A percentile compares a stretch with the other conserved stretches of the same genome.
Evolutionary conservation across 1,140 invertebrate species (phyloP).

Genomic region (Lepidurus couesii): DNA sequence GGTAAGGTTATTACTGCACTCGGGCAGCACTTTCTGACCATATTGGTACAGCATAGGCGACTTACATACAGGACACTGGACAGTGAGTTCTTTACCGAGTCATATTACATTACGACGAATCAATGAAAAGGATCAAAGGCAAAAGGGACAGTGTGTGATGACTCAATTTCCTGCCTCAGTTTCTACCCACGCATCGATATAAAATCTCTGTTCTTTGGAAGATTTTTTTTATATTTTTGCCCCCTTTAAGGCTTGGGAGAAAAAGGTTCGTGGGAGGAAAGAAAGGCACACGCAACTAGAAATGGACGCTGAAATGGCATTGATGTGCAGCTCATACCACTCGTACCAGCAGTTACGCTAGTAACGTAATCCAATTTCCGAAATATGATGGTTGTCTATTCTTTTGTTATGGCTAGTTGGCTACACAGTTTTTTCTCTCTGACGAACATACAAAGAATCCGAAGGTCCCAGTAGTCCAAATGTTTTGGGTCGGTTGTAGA

Average conservation of each 20-base stretch:
- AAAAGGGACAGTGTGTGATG: not conserved
- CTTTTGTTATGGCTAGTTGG: no score
- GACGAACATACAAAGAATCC: no score
- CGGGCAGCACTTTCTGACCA: not conserved
- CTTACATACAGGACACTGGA: not conserved
- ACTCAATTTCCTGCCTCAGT: not conserved
- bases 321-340: not conserved
- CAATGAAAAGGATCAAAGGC: slow-evolving; percentile 7
- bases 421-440: no score
- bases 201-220: not conserved
- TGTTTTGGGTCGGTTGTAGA: no score
- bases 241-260: not conserved
- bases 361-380: not conserved
- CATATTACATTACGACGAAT: not conserved
- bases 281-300: not conserved
- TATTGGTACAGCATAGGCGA: not conserved
- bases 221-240: not conserved
- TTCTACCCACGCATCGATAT: not conserved
- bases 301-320: not conserved
- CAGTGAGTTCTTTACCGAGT: not conserved
- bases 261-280: not conserved
- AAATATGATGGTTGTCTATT: no score
- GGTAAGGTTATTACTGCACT: not conserved
- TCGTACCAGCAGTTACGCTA: not conserved
- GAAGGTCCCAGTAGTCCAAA: no score